Percentiles rank a stretch among this genome's conserved stretches.
phyloP scores from a whole-genome alignment of 2,113 vertebrate genomes.

The Rhombomys opimus region DNA sequence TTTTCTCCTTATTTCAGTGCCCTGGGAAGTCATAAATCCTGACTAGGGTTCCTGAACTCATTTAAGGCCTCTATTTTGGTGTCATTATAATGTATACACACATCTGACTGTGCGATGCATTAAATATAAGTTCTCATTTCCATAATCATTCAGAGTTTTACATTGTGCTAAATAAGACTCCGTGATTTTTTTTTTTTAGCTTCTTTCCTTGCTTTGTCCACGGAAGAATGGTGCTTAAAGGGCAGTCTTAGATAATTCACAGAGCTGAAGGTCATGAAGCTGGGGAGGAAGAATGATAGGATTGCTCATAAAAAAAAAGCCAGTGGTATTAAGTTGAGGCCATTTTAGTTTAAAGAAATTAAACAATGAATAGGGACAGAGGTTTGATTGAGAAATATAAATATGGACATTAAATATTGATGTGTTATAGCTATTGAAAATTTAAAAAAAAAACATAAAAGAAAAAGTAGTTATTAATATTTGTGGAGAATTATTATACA shows the following conservation, averaged over 20 bases:
- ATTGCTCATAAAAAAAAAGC: conserved; percentile 59
- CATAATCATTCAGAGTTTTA: conserved; percentile 79
- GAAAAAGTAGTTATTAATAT: conserved; percentile 30
- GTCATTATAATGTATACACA: conserved; percentile 76
- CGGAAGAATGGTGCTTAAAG: conserved; percentile 72
- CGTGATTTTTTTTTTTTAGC: conserved; percentile 45
- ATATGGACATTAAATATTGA: neutral
- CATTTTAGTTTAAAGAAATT: conserved; percentile 57
- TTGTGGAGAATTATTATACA: neutral
- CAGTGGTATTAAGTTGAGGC: conserved; percentile 51
- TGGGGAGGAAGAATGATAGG: conserved; percentile 52
- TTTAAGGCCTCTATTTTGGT: conserved; percentile 76
- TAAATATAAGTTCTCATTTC: conserved; percentile 79
- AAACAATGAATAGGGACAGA: conserved; percentile 35
- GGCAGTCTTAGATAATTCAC: conserved; percentile 72
- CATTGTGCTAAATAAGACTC: conserved; percentile 69
- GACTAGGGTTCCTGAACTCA: conserved; percentile 66
- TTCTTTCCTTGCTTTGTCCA: conserved; percentile 68
- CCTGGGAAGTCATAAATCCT: conserved; percentile 72
- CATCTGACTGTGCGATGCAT: conserved; percentile 75
- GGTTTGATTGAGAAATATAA: conserved; percentile 31
- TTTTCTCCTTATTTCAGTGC: conserved; percentile 64
- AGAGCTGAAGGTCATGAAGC: conserved; percentile 71
- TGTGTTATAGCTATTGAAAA: conserved; percentile 50
- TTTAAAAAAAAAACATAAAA: conserved; percentile 41